Percentiles rank a stretch among this genome's conserved stretches.
These are phyloP conservation scores for Pterocles gutturalis DNA, from an alignment of 2,113 vertebrate genomes.

Conservation along the genomic window DNA sequence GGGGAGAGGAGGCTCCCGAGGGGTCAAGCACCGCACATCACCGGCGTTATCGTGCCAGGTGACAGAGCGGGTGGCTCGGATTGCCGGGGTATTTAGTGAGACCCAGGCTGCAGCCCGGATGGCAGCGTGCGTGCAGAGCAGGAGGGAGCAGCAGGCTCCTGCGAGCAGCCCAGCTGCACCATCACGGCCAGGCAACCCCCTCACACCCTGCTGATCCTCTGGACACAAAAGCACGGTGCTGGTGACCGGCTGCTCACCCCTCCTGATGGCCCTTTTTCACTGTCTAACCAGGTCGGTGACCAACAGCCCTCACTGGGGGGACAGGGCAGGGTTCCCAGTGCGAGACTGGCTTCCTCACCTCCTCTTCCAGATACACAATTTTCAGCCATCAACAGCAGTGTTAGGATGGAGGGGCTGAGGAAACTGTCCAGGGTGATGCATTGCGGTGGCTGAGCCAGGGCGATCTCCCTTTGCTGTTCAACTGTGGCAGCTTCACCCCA, in stretches of 20 bases:
- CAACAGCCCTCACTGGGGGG: not conserved
- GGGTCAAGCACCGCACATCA: too few species aligned
- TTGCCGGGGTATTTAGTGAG: rapidly evolving
- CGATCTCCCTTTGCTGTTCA: not conserved
- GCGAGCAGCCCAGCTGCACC: not conserved
- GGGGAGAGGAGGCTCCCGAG: not conserved
- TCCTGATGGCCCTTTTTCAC: not conserved
- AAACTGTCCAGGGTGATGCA: not conserved
- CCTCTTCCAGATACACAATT: not conserved
- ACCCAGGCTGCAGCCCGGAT: rapidly evolving
- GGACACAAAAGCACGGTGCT: not conserved
- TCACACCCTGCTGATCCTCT: rapidly evolving
- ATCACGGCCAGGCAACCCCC: rapidly evolving
- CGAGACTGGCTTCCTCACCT: not conserved
- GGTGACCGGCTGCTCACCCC: not conserved
- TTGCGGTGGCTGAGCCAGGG: not conserved
- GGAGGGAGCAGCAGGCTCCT: not conserved
- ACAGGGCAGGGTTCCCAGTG: not conserved
- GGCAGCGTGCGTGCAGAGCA: not conserved
- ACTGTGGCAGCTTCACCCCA: not conserved
- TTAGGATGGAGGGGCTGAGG: not conserved
- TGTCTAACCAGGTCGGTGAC: rapidly evolving
- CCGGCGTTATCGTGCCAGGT: rapidly evolving
- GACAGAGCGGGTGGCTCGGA: rapidly evolving
- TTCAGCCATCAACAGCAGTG: rapidly evolving